phyloP scores from a whole-genome alignment of 2,113 vertebrate genomes.

The Campylorhamphus procurvoides region DNA sequence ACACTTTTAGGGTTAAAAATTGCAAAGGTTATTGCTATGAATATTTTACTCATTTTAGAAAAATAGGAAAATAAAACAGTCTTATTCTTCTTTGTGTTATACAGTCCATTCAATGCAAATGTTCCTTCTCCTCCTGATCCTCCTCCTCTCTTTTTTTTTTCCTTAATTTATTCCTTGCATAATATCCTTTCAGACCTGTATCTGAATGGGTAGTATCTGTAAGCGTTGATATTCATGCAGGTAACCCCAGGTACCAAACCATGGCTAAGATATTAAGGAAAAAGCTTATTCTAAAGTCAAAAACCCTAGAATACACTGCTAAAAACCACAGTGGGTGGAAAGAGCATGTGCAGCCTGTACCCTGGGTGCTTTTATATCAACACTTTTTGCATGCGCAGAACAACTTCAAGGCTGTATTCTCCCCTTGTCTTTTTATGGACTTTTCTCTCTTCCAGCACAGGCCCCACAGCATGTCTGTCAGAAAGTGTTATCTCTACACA shows the following conservation, averaged over 20 bases:
- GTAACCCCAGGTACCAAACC: background rate
- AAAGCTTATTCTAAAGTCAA: background rate
- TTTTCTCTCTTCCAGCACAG: background rate
- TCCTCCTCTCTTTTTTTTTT: background rate
- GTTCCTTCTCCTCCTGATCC: background rate
- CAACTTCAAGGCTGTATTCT: background rate
- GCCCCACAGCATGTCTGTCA: background rate
- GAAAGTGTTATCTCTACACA: background rate
- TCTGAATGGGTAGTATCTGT: background rate
- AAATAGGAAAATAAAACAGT: background rate
- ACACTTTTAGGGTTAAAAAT: background rate
- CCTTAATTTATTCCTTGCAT: background rate
- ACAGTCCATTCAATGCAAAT: background rate
- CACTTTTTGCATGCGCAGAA: background rate
- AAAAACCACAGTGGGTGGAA: background rate
- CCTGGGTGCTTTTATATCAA: background rate
- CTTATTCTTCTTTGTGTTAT: background rate
- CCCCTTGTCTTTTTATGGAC: background rate
- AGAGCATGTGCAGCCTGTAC: background rate
- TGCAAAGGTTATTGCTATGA: background rate
- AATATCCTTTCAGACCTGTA: background rate
- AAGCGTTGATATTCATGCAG: background rate
- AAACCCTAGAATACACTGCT: background rate
- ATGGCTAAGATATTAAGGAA: background rate
- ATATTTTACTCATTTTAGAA: background rate